Conservation (phyloP, 2,113 vertebrate species). For the Terrapene triunguis region DNA sequence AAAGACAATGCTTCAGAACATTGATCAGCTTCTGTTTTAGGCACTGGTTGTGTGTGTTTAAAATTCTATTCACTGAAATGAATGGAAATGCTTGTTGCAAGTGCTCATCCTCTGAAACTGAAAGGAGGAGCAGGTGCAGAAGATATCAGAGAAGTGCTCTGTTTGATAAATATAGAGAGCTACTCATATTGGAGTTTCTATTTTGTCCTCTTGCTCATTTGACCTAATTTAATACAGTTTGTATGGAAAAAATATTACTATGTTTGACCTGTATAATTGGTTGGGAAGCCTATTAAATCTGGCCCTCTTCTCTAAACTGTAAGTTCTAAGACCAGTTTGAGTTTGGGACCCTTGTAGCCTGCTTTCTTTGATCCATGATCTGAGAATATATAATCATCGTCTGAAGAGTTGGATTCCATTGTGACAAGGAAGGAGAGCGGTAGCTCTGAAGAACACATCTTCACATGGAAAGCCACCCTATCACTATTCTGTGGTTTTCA, state of each 20-base stretch:
- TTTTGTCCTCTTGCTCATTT: constrained; percentile 17
- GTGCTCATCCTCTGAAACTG: neutral
- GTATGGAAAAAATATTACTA: neutral
- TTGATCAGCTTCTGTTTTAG: neutral
- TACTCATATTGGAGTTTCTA: neutral
- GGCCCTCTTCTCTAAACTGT: neutral
- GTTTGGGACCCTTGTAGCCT: constrained; percentile 8
- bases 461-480: constrained; percentile 25
- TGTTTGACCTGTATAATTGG: neutral
- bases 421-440: neutral
- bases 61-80: neutral
- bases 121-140: constrained; percentile 18
- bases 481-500: constrained; percentile 39
- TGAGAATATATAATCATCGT: constrained; percentile 8
- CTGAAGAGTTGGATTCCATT: constrained; percentile 19
- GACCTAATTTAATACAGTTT: constrained; percentile 15
- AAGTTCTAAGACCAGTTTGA: constrained; percentile 10
- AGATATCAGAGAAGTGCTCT: neutral
- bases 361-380: constrained; percentile 32
- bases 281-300: neutral
- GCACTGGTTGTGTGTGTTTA: neutral
- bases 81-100: neutral
- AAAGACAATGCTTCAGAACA: neutral
- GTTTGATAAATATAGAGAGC: neutral
- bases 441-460: constrained; percentile 2